phyloP scores from a whole-genome alignment of 2,888 invertebrate genomes.

The Caenorhabditis sinica region DNA sequence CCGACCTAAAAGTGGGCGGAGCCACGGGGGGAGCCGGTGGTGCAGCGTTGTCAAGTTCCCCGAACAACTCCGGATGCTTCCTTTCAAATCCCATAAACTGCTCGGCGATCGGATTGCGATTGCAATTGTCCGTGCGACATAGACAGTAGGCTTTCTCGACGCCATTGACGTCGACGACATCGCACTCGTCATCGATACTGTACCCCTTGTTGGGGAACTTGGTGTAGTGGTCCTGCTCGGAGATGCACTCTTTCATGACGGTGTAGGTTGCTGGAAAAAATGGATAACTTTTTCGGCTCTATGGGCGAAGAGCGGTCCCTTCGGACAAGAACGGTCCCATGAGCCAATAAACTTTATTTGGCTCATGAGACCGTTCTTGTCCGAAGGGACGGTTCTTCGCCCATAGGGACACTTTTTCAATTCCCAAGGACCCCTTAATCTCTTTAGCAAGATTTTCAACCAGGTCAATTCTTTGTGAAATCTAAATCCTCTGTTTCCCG shows the following conservation, averaged over 20 bases:
- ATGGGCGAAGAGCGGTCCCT: no score
- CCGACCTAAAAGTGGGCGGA: conserved; percentile 35
- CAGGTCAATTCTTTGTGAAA: background rate
- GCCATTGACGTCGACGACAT: conserved; percentile 76
- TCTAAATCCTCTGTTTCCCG: background rate
- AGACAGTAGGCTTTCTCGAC: conserved; percentile 79
- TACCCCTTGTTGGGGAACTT: conserved; percentile 77
- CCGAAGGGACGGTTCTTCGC: no score
- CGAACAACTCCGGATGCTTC: conserved; percentile 78
- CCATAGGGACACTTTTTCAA: background rate
- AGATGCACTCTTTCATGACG: conserved; percentile 82
- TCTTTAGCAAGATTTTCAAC: background rate
- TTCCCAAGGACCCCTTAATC: no score
- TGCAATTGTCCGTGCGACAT: conserved; percentile 74
- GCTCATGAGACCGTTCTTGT: no score
- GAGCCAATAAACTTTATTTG: no score
- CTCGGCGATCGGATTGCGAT: conserved; percentile 76
- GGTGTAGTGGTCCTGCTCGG: conserved; percentile 78
- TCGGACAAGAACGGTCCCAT: no score
- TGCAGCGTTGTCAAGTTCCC: conserved; percentile 57
- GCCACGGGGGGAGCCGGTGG: conserved; percentile 45
- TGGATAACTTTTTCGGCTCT: background rate
- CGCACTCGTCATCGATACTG: conserved; percentile 79
- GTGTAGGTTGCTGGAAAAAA: conserved; percentile 78
- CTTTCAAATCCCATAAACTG: conserved; percentile 80